Conservation (phyloP, 2,113 vertebrate species). For the Petrocephalus microphthalmus region DNA sequence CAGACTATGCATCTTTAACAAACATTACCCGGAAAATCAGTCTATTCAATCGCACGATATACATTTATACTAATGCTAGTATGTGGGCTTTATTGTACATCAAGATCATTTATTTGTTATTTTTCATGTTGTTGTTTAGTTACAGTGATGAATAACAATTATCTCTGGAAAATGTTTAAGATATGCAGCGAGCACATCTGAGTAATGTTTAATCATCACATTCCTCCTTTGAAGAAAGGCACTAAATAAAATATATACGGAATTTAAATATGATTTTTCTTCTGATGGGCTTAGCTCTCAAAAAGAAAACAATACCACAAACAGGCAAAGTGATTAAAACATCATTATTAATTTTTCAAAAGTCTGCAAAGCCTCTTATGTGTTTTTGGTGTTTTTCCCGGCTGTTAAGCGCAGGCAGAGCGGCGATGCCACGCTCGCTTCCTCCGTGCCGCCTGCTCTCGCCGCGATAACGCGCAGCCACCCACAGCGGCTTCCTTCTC, state of each 20-base stretch:
- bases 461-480: neutral
- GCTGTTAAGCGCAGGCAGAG: neutral
- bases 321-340: neutral
- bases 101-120: neutral
- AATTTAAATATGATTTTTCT: slow-evolving; percentile 1
- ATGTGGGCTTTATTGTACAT: neutral
- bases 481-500: neutral
- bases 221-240: neutral
- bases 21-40: neutral
- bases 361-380: slow-evolving; percentile 6
- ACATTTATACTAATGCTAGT: neutral
- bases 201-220: neutral
- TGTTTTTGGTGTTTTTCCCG: neutral
- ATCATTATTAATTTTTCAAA: neutral
- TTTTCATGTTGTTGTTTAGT: neutral
- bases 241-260: neutral
- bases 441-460: neutral
- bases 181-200: neutral
- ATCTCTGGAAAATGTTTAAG: neutral
- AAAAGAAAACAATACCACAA: neutral
- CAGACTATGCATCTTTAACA: neutral
- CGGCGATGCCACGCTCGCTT: neutral
- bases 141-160: neutral
- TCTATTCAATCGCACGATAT: neutral
- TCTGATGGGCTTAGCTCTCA: neutral